phyloP scores from a whole-genome alignment of 92 coral and sea anemone species.

The Porites divaricata region DNA sequence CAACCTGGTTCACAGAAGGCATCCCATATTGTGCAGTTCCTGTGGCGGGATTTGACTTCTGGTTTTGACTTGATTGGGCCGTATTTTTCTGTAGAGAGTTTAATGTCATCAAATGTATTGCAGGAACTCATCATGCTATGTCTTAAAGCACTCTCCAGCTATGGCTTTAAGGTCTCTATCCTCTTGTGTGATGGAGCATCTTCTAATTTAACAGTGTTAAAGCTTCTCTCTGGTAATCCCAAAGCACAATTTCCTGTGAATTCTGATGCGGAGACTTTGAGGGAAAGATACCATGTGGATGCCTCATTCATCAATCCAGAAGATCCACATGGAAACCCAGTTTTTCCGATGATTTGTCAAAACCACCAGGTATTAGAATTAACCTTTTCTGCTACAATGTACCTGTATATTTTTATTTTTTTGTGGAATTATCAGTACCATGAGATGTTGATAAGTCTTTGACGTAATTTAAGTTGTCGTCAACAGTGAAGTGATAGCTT shows the following conservation, averaged over 20 bases:
- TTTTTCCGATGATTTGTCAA: neutral
- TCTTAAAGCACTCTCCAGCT: slow-evolving; percentile 6
- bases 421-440: neutral
- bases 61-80: slow-evolving; percentile 17
- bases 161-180: neutral
- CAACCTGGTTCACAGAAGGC: slow-evolving; percentile 31
- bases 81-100: neutral
- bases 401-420: neutral
- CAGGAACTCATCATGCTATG: slow-evolving; percentile 8
- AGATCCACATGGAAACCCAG: neutral
- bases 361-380: neutral
- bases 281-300: neutral
- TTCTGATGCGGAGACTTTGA: neutral
- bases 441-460: neutral
- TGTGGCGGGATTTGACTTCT: slow-evolving; percentile 14
- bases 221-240: slow-evolving; percentile 18
- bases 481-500: neutral
- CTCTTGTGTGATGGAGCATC: slow-evolving; percentile 7
- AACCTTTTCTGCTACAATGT: neutral
- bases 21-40: neutral
- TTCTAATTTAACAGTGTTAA: slow-evolving; percentile 5
- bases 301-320: neutral
- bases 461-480: neutral
- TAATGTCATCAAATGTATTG: neutral
- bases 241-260: slow-evolving; percentile 1